These are phyloP conservation scores for Neofelis nebulosa DNA, from an alignment of 2,113 vertebrate genomes.

Conservation along the genomic window DNA sequence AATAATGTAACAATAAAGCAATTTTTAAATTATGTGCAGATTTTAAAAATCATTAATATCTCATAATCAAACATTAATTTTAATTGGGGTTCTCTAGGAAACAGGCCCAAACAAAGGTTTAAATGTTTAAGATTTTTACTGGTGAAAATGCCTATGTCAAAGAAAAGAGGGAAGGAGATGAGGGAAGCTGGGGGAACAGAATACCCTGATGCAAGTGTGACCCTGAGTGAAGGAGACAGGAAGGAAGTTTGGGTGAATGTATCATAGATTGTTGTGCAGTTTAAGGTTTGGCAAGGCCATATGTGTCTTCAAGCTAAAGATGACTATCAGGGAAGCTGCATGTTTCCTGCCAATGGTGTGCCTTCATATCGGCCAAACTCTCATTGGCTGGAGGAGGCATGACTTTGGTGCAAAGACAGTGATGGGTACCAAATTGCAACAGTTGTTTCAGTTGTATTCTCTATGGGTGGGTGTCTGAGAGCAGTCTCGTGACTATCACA, in stretches of 20 bases:
- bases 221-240: neutral
- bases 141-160: neutral
- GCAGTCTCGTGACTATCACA: neutral
- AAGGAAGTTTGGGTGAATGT: neutral
- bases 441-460: neutral
- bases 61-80: neutral
- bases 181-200: neutral
- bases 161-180: neutral
- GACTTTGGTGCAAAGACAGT: neutral
- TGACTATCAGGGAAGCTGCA: neutral
- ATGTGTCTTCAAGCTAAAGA: neutral
- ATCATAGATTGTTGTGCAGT: neutral
- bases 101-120: neutral
- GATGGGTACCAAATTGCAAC: rapidly evolving
- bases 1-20: neutral
- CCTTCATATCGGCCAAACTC: neutral
- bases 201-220: neutral
- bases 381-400: neutral
- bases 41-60: constrained; percentile 25
- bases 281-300: neutral
- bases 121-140: neutral
- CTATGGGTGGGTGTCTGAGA: neutral
- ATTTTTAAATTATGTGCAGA: neutral
- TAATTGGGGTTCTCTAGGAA: neutral
- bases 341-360: neutral